These are phyloP conservation scores for Teinopalpus imperialis DNA, from an alignment of 2,888 invertebrate species.

Conservation along the genomic window DNA sequence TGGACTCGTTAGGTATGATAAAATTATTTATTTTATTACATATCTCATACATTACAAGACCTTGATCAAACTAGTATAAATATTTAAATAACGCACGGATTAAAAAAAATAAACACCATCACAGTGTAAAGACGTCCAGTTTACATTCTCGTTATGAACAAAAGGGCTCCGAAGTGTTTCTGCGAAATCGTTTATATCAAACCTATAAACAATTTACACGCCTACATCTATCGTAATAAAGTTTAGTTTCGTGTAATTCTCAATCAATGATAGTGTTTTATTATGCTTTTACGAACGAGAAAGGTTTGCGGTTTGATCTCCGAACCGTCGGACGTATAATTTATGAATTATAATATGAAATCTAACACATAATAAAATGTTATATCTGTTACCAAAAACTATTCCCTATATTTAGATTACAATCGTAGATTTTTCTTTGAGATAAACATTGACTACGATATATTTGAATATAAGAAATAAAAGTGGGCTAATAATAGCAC, in stretches of 20 bases:
- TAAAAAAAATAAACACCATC: slow-evolving; percentile 13
- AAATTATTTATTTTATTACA: background rate
- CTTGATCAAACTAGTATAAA: slow-evolving; percentile 15
- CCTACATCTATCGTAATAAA: background rate
- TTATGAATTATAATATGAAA: slow-evolving; percentile 14
- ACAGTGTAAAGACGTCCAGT: slow-evolving; percentile 12
- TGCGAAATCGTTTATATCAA: slow-evolving; percentile 34
- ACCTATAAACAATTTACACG: background rate
- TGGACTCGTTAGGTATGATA: too few relatives aligned
- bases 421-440: too few relatives aligned
- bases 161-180: slow-evolving; percentile 45
- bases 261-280: slow-evolving; percentile 4
- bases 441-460: too few relatives aligned
- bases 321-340: slow-evolving; percentile 1
- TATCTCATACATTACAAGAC: background rate
- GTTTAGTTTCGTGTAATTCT: background rate
- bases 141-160: slow-evolving; percentile 34
- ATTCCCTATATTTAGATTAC: too few relatives aligned
- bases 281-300: slow-evolving; percentile 12
- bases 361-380: too few relatives aligned
- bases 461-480: background rate
- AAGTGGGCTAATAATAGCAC: background rate
- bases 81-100: slow-evolving; percentile 9
- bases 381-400: too few relatives aligned
- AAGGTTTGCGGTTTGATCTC: slow-evolving; percentile 18